Evolutionary conservation across 2,113 vertebrate genomes (phyloP).

Genomic region (Eolophus roseicapilla): DNA sequence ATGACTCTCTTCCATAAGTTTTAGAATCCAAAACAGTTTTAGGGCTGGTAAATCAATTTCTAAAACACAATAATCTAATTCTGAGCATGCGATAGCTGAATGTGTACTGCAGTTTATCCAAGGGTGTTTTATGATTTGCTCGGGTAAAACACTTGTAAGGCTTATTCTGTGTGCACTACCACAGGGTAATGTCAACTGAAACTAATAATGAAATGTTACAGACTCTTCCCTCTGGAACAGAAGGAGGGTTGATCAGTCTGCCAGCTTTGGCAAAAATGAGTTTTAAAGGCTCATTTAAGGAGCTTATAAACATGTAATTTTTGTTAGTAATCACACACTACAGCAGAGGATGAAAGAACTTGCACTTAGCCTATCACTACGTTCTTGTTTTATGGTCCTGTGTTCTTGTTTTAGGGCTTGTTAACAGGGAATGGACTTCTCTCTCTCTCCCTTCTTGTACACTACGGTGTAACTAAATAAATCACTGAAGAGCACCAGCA

Average conservation of each 20-base stretch:
- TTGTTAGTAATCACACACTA: neutral
- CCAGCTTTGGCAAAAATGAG: neutral
- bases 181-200: neutral
- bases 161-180: neutral
- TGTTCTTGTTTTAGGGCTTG: neutral
- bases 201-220: neutral
- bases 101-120: neutral
- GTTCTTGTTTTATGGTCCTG: accelerated
- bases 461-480: neutral
- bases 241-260: neutral
- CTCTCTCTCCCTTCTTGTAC: neutral
- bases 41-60: neutral
- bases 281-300: neutral
- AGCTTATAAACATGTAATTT: neutral
- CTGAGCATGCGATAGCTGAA: neutral
- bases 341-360: neutral
- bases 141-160: neutral
- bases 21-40: neutral
- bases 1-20: neutral
- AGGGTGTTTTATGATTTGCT: neutral
- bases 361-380: neutral
- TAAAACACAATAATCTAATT: neutral
- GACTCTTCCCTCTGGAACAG: neutral
- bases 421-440: neutral
- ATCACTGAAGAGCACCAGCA: neutral